Evolutionary conservation across 2,888 invertebrate genomes (phyloP).

Genomic region (Noctua comes): DNA sequence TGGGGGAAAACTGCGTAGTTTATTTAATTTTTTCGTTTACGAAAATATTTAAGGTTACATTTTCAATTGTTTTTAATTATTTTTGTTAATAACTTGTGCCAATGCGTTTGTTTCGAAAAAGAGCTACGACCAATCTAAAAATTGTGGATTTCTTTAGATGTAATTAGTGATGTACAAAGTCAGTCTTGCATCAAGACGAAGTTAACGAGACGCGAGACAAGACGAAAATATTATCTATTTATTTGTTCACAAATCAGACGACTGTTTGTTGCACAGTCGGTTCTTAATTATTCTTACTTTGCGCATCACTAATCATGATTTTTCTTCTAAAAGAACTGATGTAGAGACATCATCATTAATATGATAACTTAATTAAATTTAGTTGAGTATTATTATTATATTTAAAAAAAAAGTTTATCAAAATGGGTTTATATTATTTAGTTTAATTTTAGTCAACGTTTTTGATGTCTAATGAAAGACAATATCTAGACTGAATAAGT

Average conservation of each 20-base stretch:
- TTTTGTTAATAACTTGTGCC: constrained; percentile 75
- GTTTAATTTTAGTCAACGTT: constrained; percentile 83
- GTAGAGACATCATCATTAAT: constrained; percentile 77
- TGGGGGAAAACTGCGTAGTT: constrained; percentile 52
- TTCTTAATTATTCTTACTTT: constrained; percentile 59
- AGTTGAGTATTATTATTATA: constrained; percentile 83
- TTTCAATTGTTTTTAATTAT: constrained; percentile 60
- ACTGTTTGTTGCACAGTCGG: constrained; percentile 47
- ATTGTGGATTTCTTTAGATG: constrained; percentile 60
- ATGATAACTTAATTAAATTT: constrained; percentile 80
- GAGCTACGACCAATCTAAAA: constrained; percentile 72
- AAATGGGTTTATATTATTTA: constrained; percentile 75
- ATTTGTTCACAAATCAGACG: constrained; percentile 46
- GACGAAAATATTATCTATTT: constrained; percentile 44
- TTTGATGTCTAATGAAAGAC: constrained; percentile 87
- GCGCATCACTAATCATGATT: constrained; percentile 67
- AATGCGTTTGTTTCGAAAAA: constrained; percentile 74
- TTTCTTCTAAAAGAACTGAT: constrained; percentile 79
- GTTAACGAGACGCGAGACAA: constrained; percentile 50
- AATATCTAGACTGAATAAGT: constrained; percentile 89
- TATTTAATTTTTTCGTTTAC: constrained; percentile 57
- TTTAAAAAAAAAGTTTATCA: constrained; percentile 73
- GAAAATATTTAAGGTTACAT: constrained; percentile 61
- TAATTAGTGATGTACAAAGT: constrained; percentile 68
- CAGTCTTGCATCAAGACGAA: constrained; percentile 61